A percentile compares a stretch with the other conserved stretches of the same genome.
Conservation (phyloP, 2,113 vertebrate genomes). For the Paraplagusia blochii region DNA sequence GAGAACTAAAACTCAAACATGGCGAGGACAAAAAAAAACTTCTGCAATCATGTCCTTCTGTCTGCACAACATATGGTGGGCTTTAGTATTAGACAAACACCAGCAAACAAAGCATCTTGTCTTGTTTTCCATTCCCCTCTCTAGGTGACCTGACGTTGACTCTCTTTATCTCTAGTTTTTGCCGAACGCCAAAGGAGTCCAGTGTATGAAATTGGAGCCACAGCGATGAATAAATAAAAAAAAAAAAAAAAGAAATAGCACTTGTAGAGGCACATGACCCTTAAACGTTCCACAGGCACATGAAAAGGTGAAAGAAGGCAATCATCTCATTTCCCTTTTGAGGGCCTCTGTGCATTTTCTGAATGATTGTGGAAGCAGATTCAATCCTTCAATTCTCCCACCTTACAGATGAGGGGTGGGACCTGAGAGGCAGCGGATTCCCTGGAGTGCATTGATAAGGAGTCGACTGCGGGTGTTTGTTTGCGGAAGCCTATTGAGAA, state of each 20-base stretch:
- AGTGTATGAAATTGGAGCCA: slow-evolving; percentile 34
- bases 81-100: slow-evolving; percentile 2
- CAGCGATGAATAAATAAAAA: too few species aligned
- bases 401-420: slow-evolving; percentile 59
- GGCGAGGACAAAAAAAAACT: slow-evolving; percentile 19
- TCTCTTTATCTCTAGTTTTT: slow-evolving; percentile 61
- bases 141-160: too few species aligned
- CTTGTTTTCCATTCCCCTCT: not conserved
- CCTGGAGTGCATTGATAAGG: slow-evolving; percentile 76
- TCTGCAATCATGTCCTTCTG: slow-evolving; percentile 28
- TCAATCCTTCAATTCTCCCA: slow-evolving; percentile 53
- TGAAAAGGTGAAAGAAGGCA: slow-evolving; percentile 16
- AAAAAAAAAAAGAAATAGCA: slow-evolving; percentile 58
- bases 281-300: slow-evolving; percentile 56
- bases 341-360: slow-evolving; percentile 69
- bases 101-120: not conserved
- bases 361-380: slow-evolving; percentile 67
- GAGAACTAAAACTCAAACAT: slow-evolving; percentile 32
- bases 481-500: not conserved
- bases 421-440: slow-evolving; percentile 63
- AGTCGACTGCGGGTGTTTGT: slow-evolving; percentile 14
- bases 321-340: slow-evolving; percentile 69
- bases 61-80: slow-evolving; percentile 16
- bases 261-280: slow-evolving; percentile 59
- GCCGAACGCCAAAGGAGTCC: slow-evolving; percentile 44